phyloP scores from a whole-genome alignment of 2,888 invertebrate species.

The Meandrusa payeni region DNA sequence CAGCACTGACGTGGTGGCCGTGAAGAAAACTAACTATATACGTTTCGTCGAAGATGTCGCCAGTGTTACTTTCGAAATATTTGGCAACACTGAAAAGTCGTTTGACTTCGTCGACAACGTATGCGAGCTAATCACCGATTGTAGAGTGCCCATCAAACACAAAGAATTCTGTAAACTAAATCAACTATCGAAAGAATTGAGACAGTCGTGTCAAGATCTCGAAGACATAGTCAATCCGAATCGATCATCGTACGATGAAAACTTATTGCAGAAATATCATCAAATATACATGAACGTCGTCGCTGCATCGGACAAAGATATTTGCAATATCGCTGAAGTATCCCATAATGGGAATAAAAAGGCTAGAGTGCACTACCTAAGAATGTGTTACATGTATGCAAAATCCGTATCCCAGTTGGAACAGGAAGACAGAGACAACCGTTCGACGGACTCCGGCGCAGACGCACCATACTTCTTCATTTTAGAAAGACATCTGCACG shows the following conservation, averaged over 20 bases:
- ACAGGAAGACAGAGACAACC: slow-evolving; percentile 58
- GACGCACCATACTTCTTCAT: slow-evolving; percentile 74
- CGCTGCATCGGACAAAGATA: slow-evolving; percentile 70
- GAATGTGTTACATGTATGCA: slow-evolving; percentile 80
- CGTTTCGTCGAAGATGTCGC: slow-evolving; percentile 73
- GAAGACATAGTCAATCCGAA: slow-evolving; percentile 49
- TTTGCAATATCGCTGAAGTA: slow-evolving; percentile 65
- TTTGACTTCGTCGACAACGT: slow-evolving; percentile 68
- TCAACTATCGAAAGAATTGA: slow-evolving; percentile 67
- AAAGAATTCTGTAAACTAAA: slow-evolving; percentile 74
- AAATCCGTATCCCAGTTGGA: slow-evolving; percentile 78
- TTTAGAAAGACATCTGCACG: slow-evolving; percentile 76
- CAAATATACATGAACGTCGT: slow-evolving; percentile 75
- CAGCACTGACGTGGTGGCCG: slow-evolving; percentile 62
- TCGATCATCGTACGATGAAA: slow-evolving; percentile 47
- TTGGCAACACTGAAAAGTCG: slow-evolving; percentile 69
- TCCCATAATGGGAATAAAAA: slow-evolving; percentile 59
- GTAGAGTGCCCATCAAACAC: slow-evolving; percentile 70
- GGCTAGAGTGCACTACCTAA: slow-evolving; percentile 67
- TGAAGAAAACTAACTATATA: slow-evolving; percentile 71
- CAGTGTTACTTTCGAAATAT: slow-evolving; percentile 73
- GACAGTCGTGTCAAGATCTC: slow-evolving; percentile 73
- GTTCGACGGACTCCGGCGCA: slow-evolving; percentile 39
- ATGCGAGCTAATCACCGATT: slow-evolving; percentile 65
- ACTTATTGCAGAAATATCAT: slow-evolving; percentile 63